phyloP scores from a whole-genome alignment of 1,140 invertebrate species.

The Cryptotermes secundus region DNA sequence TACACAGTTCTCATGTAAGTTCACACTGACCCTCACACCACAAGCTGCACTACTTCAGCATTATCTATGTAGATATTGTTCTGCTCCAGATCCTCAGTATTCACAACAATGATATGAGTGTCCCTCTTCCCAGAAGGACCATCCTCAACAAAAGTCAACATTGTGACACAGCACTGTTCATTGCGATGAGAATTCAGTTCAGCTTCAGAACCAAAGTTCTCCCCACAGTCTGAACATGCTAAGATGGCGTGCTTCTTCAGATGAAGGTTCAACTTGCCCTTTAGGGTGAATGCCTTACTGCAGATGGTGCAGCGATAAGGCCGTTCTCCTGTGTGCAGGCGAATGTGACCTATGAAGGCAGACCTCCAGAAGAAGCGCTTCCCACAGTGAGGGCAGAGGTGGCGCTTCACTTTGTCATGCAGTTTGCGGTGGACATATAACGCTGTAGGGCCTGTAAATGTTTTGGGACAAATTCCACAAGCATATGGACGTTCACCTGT shows the following conservation, averaged over 20 bases:
- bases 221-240: slow-evolving; percentile 27
- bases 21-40: not conserved
- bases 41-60: not conserved
- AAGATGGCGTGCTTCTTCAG: not conserved
- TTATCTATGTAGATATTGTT: not conserved
- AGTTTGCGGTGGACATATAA: slow-evolving; percentile 26
- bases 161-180: slow-evolving; percentile 19
- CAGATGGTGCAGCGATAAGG: slow-evolving; percentile 25
- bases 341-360: slow-evolving; percentile 22
- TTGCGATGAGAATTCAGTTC: slow-evolving; percentile 12
- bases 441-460: slow-evolving; percentile 25
- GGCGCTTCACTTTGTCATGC: not conserved
- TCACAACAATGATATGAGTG: not conserved
- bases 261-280: slow-evolving; percentile 21
- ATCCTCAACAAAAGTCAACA: slow-evolving; percentile 22
- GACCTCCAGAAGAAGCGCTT: slow-evolving; percentile 25
- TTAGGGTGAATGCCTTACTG: slow-evolving; percentile 23
- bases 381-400: slow-evolving; percentile 22
- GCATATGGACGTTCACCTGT: slow-evolving; percentile 28
- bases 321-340: slow-evolving; percentile 25
- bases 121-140: not conserved
- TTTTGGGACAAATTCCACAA: slow-evolving; percentile 26
- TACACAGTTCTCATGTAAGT: no score
- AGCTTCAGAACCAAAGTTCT: not conserved
- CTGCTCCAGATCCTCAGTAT: not conserved